Percentiles rank a stretch among this genome's conserved stretches.
Conservation (phyloP, 2,888 invertebrate genomes). For the Netelia fuscicornis region DNA sequence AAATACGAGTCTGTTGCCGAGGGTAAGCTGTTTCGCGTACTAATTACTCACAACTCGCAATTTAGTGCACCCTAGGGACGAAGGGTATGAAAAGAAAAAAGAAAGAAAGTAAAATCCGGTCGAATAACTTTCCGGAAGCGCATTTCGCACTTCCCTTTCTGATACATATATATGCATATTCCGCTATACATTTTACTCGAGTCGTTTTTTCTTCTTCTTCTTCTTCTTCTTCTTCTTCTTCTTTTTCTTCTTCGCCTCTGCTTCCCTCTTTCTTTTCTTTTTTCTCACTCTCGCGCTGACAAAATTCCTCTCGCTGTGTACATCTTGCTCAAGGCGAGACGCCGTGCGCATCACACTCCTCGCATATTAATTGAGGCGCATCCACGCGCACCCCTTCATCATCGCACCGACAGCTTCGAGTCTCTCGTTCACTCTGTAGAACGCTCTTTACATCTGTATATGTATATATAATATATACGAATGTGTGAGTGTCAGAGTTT, state of each 20-base stretch:
- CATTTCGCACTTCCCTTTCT: conserved; percentile 79
- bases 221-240: neutral
- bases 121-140: conserved; percentile 76
- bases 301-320: conserved; percentile 53
- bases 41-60: conserved; percentile 80
- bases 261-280: conserved; percentile 6
- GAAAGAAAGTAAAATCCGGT: conserved; percentile 63
- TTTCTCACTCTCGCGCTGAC: conserved; percentile 41
- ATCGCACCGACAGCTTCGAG: conserved; percentile 55
- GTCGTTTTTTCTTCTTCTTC: conserved; percentile 35
- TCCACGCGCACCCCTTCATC: conserved; percentile 71
- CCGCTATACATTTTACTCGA: conserved; percentile 56
- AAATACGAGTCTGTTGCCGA: neutral
- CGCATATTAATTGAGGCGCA: conserved; percentile 79
- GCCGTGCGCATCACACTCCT: conserved; percentile 68
- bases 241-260: neutral
- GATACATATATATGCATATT: conserved; percentile 50
- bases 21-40: conserved; percentile 66
- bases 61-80: conserved; percentile 76
- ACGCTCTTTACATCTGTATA: conserved; percentile 13
- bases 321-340: conserved; percentile 49
- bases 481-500: neutral
- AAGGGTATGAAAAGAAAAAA: conserved; percentile 45
- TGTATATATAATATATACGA: neutral
- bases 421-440: conserved; percentile 47